Evolutionary conservation across 2,888 invertebrate species (phyloP).

Genomic region (Yponomeuta cagnagella): DNA sequence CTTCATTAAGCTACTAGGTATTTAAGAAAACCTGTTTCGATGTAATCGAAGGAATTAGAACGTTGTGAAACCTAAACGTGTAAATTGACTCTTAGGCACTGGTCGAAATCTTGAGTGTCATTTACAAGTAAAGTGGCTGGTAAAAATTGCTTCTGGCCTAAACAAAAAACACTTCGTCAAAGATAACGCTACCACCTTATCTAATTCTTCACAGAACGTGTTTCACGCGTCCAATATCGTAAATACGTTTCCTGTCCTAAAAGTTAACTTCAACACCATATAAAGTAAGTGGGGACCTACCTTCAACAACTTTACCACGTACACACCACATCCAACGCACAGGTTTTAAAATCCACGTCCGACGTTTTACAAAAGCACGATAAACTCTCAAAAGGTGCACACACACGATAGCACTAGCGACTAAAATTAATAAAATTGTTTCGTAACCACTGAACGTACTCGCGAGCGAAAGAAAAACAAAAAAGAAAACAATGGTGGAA

Average conservation of each 20-base stretch:
- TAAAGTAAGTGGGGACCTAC: constrained; percentile 33
- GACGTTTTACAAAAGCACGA: constrained; percentile 31
- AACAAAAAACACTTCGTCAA: neutral
- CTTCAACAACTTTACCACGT: constrained; percentile 41
- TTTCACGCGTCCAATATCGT: constrained; percentile 15
- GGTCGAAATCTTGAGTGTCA: too few relatives aligned
- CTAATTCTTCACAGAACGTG: neutral
- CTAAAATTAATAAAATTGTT: constrained; percentile 37
- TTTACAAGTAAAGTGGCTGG: too few relatives aligned
- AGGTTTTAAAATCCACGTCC: constrained; percentile 29
- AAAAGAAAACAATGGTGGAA: constrained; percentile 39
- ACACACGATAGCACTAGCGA: constrained; percentile 45
- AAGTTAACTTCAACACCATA: constrained; percentile 19
- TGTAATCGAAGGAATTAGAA: too few relatives aligned
- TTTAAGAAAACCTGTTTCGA: too few relatives aligned
- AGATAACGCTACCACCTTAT: neutral
- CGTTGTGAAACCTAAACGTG: too few relatives aligned
- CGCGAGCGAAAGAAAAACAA: constrained; percentile 31
- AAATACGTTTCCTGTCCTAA: constrained; percentile 18
- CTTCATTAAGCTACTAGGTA: too few relatives aligned
- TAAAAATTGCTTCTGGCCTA: neutral
- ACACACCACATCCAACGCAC: constrained; percentile 39
- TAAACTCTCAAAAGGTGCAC: constrained; percentile 30
- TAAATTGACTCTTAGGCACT: too few relatives aligned
- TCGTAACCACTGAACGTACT: constrained; percentile 39